Percentiles rank a stretch among this genome's conserved stretches.
phyloP scores from a whole-genome alignment of 2,113 vertebrate genomes.

The Anarhynchus alexandrinus region DNA sequence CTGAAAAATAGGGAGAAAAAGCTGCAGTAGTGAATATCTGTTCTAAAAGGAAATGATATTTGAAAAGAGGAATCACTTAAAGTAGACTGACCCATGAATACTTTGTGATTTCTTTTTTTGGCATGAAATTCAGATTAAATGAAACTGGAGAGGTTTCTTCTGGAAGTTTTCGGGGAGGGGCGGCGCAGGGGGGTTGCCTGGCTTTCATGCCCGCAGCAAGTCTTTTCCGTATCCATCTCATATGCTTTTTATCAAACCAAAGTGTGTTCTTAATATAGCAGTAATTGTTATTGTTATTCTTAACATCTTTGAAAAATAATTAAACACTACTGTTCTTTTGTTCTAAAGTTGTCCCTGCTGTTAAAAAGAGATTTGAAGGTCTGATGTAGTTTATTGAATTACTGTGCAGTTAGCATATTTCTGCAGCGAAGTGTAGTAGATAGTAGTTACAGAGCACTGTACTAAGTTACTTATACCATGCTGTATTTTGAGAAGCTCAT shows the following conservation, averaged over 20 bases:
- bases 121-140: not conserved
- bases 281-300: constrained; percentile 62
- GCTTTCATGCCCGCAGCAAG: not conserved
- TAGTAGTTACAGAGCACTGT: constrained; percentile 34
- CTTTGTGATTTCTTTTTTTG: not conserved
- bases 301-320: constrained; percentile 68
- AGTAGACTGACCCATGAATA: not conserved
- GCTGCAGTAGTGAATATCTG: not conserved
- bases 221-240: constrained; percentile 29
- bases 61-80: not conserved
- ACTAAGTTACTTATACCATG: constrained; percentile 40
- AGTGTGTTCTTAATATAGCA: constrained; percentile 59
- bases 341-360: constrained; percentile 55
- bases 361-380: constrained; percentile 60
- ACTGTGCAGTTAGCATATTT: constrained; percentile 56
- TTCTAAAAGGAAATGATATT: not conserved
- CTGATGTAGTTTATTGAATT: constrained; percentile 64
- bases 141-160: not conserved
- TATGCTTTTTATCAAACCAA: constrained; percentile 25
- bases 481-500: constrained; percentile 39
- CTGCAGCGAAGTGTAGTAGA: constrained; percentile 49
- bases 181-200: not conserved
- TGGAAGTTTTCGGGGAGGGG: not conserved
- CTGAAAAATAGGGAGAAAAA: not conserved
- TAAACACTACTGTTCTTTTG: constrained; percentile 47